Evolutionary conservation across 2,888 invertebrate species (phyloP).

Genomic region (Drosophila differens): DNA sequence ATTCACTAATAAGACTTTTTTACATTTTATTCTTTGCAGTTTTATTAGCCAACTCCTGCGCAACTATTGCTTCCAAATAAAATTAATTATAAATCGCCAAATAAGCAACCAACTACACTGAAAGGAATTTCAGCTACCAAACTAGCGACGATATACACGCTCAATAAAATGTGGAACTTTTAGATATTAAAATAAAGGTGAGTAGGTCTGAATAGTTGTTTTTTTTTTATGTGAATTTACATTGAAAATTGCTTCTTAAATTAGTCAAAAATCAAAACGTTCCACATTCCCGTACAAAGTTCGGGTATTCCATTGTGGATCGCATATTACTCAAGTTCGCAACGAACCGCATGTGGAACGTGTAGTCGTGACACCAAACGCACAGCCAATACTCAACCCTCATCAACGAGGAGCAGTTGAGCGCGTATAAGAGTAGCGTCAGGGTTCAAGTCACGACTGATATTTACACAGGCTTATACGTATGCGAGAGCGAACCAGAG

Average conservation of each 20-base stretch:
- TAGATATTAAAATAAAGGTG: conserved; percentile 33
- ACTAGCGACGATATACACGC: conserved; percentile 22
- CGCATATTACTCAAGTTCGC: conserved; percentile 15
- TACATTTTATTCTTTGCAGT: conserved; percentile 34
- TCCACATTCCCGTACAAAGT: neutral
- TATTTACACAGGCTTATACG: neutral
- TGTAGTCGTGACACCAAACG: conserved; percentile 33
- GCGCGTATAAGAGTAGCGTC: conserved; percentile 16
- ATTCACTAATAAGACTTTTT: neutral
- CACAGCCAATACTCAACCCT: conserved; percentile 4
- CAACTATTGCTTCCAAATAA: conserved; percentile 67
- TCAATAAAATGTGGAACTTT: conserved; percentile 33
- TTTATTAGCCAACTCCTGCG: conserved; percentile 33
- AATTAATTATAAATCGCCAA: conserved; percentile 53
- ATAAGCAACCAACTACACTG: conserved; percentile 13
- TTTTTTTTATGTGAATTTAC: neutral
- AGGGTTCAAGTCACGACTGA: conserved; percentile 46
- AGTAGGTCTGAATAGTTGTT: conserved; percentile 5
- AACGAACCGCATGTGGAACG: conserved; percentile 28
- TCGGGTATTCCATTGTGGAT: conserved; percentile 20
- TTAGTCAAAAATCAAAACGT: neutral
- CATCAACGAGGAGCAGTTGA: conserved; percentile 2
- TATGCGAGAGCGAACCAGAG: neutral
- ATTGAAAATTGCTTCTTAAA: neutral
- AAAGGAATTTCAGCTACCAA: conserved; percentile 45